phyloP scores from a whole-genome alignment of 2,113 vertebrate genomes.

The Lepisosteus osseus region DNA sequence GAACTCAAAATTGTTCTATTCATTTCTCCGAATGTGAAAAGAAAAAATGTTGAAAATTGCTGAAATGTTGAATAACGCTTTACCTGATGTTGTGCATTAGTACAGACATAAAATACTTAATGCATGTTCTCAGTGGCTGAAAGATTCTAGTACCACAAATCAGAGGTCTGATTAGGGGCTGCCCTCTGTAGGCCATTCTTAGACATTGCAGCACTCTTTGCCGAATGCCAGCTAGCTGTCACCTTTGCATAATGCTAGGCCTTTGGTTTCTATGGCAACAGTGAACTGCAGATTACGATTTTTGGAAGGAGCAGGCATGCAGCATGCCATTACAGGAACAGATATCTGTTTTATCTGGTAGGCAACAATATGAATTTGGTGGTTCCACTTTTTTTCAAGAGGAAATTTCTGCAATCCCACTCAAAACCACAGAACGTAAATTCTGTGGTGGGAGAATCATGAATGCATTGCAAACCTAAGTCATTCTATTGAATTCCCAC shows the following conservation, averaged over 20 bases:
- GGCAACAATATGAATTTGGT: no score
- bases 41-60: no score
- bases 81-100: constrained; percentile 1
- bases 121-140: background rate
- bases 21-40: no score
- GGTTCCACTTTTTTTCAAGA: no score
- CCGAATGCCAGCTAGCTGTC: constrained; percentile 37
- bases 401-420: background rate
- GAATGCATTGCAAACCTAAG: no score
- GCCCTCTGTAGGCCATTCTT: constrained; percentile 49
- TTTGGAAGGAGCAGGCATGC: constrained; percentile 19
- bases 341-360: constrained; percentile 18
- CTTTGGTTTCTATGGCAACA: constrained; percentile 67
- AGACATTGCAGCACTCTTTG: constrained; percentile 37
- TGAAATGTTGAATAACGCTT: no score
- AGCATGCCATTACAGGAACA: constrained; percentile 33
- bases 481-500: no score
- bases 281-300: constrained; percentile 45
- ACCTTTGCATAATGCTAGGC: constrained; percentile 48
- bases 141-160: background rate
- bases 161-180: constrained; percentile 35
- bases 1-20: no score
- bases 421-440: background rate
- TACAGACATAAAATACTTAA: constrained; percentile 14
- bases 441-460: no score